phyloP scores from a whole-genome alignment of 2,113 vertebrate genomes.

The Fregata magnificens region DNA sequence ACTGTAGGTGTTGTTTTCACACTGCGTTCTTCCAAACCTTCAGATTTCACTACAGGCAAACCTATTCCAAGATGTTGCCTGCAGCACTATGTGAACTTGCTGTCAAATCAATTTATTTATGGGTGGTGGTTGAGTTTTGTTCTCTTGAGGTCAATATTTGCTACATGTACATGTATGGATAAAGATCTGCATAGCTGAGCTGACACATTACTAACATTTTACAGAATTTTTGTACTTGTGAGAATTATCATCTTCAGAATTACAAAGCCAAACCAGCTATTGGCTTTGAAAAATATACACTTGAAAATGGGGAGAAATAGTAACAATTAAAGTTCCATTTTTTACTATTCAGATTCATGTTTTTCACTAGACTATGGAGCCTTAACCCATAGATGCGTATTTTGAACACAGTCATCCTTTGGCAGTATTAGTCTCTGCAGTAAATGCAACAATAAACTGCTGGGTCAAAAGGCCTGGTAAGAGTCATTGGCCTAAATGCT shows the following conservation, averaged over 20 bases:
- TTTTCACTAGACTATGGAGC: background rate
- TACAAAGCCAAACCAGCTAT: background rate
- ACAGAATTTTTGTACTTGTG: background rate
- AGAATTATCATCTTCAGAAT: background rate
- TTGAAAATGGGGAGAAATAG: background rate
- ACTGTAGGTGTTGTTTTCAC: slow-evolving; percentile 12
- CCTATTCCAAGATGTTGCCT: slow-evolving; percentile 54
- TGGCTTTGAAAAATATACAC: background rate
- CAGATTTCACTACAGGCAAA: slow-evolving; percentile 31
- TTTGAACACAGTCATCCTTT: background rate
- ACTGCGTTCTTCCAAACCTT: background rate
- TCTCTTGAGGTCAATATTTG: slow-evolving; percentile 25
- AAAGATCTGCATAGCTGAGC: background rate
- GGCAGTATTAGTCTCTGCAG: background rate
- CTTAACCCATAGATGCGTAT: background rate
- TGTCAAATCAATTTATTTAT: slow-evolving; percentile 52
- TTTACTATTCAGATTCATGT: background rate
- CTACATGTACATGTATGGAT: background rate
- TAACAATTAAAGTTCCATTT: background rate
- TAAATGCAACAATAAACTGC: background rate
- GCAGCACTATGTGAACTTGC: slow-evolving; percentile 43
- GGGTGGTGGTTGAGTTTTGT: slow-evolving; percentile 1
- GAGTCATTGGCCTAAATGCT: background rate
- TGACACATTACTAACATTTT: background rate
- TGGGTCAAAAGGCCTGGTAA: background rate